phyloP scores from a whole-genome alignment of 2,113 vertebrate genomes.

The Motacilla alba region DNA sequence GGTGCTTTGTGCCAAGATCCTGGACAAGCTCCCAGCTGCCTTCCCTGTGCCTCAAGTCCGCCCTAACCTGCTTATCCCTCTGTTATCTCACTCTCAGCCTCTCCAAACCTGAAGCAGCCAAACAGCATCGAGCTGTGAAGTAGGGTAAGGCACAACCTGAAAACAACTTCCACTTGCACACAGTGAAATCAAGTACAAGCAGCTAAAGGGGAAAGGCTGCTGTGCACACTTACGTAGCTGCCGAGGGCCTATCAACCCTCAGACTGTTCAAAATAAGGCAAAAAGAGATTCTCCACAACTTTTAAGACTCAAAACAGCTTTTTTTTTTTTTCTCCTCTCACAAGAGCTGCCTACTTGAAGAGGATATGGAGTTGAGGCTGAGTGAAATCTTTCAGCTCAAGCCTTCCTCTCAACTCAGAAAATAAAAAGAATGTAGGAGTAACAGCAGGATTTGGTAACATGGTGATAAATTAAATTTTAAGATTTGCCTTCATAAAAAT shows the following conservation, averaged over 20 bases:
- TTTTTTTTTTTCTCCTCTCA: rapidly evolving
- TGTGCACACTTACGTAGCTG: rapidly evolving
- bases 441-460: not conserved
- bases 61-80: not conserved
- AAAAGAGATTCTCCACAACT: not conserved
- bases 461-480: not conserved
- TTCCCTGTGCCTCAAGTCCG: rapidly evolving
- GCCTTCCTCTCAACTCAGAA: not conserved
- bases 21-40: not conserved
- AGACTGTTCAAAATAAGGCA: not conserved
- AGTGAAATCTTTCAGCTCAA: not conserved
- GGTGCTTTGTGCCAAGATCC: not conserved
- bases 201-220: not conserved
- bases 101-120: not conserved
- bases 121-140: not conserved
- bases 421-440: not conserved
- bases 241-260: not conserved
- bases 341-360: not conserved
- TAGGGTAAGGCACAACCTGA: not conserved
- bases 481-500: not conserved
- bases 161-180: not conserved
- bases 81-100: not conserved
- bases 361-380: not conserved
- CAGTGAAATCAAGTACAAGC: not conserved
- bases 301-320: not conserved